Base-by-base conservation (phyloP, 2,888 invertebrate species). In the Lepidocyrtinus sp. region DNA sequence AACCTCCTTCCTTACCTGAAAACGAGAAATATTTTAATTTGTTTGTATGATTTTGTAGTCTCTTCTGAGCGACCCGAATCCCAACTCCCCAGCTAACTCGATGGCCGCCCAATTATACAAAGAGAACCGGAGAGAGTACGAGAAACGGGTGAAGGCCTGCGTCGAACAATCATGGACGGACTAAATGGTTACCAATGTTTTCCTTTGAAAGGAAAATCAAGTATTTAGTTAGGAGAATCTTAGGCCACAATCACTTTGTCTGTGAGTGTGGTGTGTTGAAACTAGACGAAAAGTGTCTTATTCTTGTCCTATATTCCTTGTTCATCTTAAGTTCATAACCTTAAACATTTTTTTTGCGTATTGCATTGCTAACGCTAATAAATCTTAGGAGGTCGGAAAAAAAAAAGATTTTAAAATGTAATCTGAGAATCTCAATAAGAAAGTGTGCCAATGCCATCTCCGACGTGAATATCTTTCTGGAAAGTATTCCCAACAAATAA, bases 101-200 rank as follows among this genome's bases (percentile, higher is more conserved):
- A 95, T 97, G 93, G 99, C 99, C 88, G 99, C 99, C 87, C 98
- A 99, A 91, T 93, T 99, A 88, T 99, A 99, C 91, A 98, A 98
- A 92, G 98, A 99, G 91, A 99, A 99, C 90, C 93, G 98, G 88
- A 93, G 99, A 88, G 99, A 36, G 5, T 36, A 36, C 36, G 12
- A 36, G 5, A 5, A 12, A 36, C 12, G 12, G 12, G 5, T 36
- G 5, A 36, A 36, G 36, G 36, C 5, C 5, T 36, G 12, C 36
- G 12, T 36, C 36, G 12, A 7, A 7, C 12, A 36, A 36, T 36
- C 36, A 36, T 36, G 36, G 36, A 36, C 36, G 5, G 36, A 36
- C 36, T 36, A 36, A 36, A 36, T 36, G 12, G 12, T 5, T 36
- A 7, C 36, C 36, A 12, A 5, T 5, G 5, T 5, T 36, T 12